Base-by-base conservation (phyloP, 2,888 invertebrate species). In the Papilio gigon region DNA sequence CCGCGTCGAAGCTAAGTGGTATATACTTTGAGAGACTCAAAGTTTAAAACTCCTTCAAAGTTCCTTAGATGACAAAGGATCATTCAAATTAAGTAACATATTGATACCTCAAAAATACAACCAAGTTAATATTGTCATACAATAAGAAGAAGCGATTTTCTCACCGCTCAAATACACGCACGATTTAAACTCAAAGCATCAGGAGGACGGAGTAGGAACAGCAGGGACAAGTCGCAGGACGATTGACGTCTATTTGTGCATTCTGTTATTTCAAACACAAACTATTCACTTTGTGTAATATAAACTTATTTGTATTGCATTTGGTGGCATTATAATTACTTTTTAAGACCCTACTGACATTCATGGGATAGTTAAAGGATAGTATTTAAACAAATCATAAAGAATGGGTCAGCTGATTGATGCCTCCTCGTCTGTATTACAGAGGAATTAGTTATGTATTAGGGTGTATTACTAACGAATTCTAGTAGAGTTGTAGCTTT, bases 151-250 rank as follows among this genome's bases (percentile, higher is more conserved):
- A 74, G 71, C 72, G 62, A 65, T 60, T 42, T 69, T 71, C 69
- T 67, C 69, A 72, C 74, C 50, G 63, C 62, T 67, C 68, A 79
- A 78, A 80, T 78, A 73, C 74, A 77, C 72, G 75, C 80, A 78
- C 78, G 81, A 80, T 76, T 78, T 75, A 71, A 71, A 53, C 60
- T 50, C 50, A 70, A 42, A 12, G 75, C 74, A 75, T 67, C 30
- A 56, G n/a, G 6, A 25, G 27, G 22, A 50, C 33, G 33, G n/a
- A 47, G 40, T n/a, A n/a, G 42, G 67, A 64, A 76, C 77, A 77
- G 82, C 81, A 82, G 83, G 76, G 70, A 67, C 68, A 63, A 65
- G 60, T 37, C 9, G 25, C 25, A 67, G 70, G 65, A 53, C 66
- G 63, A 53, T 53, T 64, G 67, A 30, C 58, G 47, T 20, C 33